phyloP scores from a whole-genome alignment of 2,113 vertebrate species.

The Paraplagusia blochii region DNA sequence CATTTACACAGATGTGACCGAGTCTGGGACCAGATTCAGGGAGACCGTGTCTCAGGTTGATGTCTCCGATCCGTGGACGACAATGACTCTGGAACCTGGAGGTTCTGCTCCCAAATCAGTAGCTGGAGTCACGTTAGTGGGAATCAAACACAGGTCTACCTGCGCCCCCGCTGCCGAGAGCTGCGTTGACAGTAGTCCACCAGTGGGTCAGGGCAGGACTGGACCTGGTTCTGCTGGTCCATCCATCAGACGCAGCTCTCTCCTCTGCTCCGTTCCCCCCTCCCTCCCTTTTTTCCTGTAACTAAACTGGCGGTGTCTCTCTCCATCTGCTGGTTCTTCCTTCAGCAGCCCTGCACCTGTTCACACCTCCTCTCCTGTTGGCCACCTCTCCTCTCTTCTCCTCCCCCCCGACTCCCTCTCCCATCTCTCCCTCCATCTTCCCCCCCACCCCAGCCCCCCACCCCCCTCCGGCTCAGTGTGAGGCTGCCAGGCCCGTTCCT shows the following conservation, averaged over 20 bases:
- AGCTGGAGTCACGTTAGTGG: too few species aligned
- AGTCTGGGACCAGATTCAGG: neutral
- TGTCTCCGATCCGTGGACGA: too few species aligned
- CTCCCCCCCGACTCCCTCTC: slow-evolving; percentile 48
- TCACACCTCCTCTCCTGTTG: slow-evolving; percentile 99
- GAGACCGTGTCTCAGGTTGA: too few species aligned
- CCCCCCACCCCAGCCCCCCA: slow-evolving; percentile 30
- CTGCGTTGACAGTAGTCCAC: too few species aligned
- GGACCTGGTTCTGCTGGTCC: slow-evolving; percentile 37
- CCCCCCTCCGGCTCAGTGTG: slow-evolving; percentile 44
- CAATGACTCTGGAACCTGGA: too few species aligned
- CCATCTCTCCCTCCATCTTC: slow-evolving; percentile 25
- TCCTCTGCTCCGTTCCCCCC: slow-evolving; percentile 53
- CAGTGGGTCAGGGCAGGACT: too few species aligned
- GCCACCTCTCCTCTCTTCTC: slow-evolving; percentile 86
- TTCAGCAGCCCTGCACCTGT: slow-evolving; percentile 99
- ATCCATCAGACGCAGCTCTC: slow-evolving; percentile 49
- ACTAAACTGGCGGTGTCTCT: slow-evolving; percentile 99
- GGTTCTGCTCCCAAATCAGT: too few species aligned
- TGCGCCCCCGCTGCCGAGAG: too few species aligned
- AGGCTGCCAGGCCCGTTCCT: slow-evolving; percentile 99
- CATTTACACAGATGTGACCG: too few species aligned
- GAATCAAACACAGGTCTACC: too few species aligned
- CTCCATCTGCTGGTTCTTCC: slow-evolving; percentile 99
- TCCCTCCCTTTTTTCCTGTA: slow-evolving; percentile 85